Percentiles rank a stretch among this genome's conserved stretches.
These are phyloP conservation scores for Polyploca ridens DNA, from an alignment of 2,888 invertebrate genomes.

Conservation along the genomic window DNA sequence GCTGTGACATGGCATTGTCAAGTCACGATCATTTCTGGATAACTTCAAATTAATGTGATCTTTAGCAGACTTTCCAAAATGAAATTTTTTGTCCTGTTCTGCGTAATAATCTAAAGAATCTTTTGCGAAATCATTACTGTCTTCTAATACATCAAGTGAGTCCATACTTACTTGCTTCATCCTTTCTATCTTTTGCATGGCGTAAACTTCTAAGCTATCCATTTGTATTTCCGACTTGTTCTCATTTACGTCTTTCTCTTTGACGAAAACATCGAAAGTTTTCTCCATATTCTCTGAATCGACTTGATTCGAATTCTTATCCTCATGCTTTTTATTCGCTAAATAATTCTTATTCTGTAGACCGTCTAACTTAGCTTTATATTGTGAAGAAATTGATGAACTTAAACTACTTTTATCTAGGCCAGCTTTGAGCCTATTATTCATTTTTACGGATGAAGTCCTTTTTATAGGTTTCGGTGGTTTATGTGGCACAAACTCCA, in stretches of 20 bases:
- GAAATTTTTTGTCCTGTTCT: slow-evolving; percentile 69
- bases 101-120: slow-evolving; percentile 80
- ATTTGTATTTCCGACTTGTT: slow-evolving; percentile 86
- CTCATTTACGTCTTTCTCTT: slow-evolving; percentile 85
- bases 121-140: slow-evolving; percentile 72
- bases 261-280: slow-evolving; percentile 85
- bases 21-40: slow-evolving; percentile 55
- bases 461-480: slow-evolving; percentile 89
- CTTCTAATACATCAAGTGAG: slow-evolving; percentile 77
- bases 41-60: slow-evolving; percentile 66
- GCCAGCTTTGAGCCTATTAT: slow-evolving; percentile 77
- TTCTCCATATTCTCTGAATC: slow-evolving; percentile 77
- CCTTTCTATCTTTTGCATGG: slow-evolving; percentile 73
- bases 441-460: slow-evolving; percentile 86
- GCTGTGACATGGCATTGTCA: slow-evolving; percentile 52
- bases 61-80: slow-evolving; percentile 61
- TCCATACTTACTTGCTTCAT: slow-evolving; percentile 79
- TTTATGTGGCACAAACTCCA: slow-evolving; percentile 88
- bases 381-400: slow-evolving; percentile 78
- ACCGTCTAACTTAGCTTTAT: slow-evolving; percentile 80
- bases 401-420: slow-evolving; percentile 72
- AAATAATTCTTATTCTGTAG: slow-evolving; percentile 76
- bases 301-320: slow-evolving; percentile 69
- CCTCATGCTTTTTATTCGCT: slow-evolving; percentile 63
- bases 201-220: slow-evolving; percentile 85